Evolutionary conservation across 1,140 invertebrate genomes (phyloP).

Genomic region (Atopsyche davidsoni): DNA sequence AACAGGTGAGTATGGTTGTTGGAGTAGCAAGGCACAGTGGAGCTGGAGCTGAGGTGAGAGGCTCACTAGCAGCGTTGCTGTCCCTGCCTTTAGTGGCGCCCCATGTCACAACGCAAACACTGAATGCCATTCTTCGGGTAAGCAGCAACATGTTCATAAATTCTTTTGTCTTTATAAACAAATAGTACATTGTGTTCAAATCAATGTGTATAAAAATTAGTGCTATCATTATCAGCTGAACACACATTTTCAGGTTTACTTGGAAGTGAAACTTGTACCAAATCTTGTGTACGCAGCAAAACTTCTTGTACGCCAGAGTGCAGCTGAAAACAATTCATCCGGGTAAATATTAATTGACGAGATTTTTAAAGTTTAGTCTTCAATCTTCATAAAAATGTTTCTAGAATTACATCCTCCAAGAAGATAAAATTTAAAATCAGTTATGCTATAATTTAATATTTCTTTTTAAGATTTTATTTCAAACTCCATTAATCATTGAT

Average conservation of each 20-base stretch:
- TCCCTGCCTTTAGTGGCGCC: slow-evolving; percentile 60
- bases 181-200: neutral
- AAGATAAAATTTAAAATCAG: slow-evolving; percentile 6
- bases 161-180: slow-evolving; percentile 3
- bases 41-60: slow-evolving; percentile 61
- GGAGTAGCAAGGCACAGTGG: slow-evolving; percentile 62
- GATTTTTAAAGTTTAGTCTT: too few species aligned
- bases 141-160: slow-evolving; percentile 17
- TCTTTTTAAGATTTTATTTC: too few species aligned
- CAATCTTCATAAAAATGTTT: too few species aligned
- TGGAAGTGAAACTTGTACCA: slow-evolving; percentile 69
- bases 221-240: slow-evolving; percentile 1
- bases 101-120: slow-evolving; percentile 44
- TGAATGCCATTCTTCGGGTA: slow-evolving; percentile 55
- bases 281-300: slow-evolving; percentile 69
- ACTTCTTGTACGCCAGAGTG: slow-evolving; percentile 41
- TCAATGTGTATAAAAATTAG: neutral
- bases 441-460: neutral
- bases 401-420: too few species aligned
- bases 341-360: slow-evolving; percentile 14
- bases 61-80: slow-evolving; percentile 62
- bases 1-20: slow-evolving; percentile 58
- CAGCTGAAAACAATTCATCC: slow-evolving; percentile 27
- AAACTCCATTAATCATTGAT: too few species aligned
- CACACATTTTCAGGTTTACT: slow-evolving; percentile 51